Evolutionary conservation across 92 coral and sea anemone species (phyloP), one percentile per base, ranked within the genome.

Genomic region (Anthopleura xanthogrammica): DNA sequence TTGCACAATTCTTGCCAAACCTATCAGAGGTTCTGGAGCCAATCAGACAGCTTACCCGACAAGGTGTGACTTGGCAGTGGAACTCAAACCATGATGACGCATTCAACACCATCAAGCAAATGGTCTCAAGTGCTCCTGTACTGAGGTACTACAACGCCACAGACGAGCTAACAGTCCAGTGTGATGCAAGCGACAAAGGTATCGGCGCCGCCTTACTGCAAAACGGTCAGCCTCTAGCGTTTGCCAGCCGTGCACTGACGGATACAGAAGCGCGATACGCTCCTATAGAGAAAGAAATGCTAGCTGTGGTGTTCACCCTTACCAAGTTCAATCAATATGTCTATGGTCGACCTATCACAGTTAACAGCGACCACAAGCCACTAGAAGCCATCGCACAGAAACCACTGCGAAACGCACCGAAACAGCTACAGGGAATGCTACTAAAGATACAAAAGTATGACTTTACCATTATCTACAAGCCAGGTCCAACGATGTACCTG

Each of bases 341-440:
- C 58, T 54, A 54, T 4, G 58, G 58, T 13, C 13, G 58, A 13
- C 58, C 12, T 1, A 12, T 54, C 2, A 54, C 58, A 54, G 58
- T 54, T 11, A 54, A 54, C 58, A 54, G 58, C 9, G 58, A 11
- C 58, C 54, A 50, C 54, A 50, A 50, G 11, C 54, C 54, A 11
- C 54, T 50, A 11, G 54, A 50, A 50, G 54, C 54, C 54, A 50
- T 50, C 75, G 42, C 83, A 5, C 57, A 57, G 77, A 80, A 80
- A 42, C 83, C 83, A 19, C 77, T 80, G 42, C 54, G 83, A 46
- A 80, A 56, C 29, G 83, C 83, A 16, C 83, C 75, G 8, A 80
- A 80, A 5, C 83, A 77, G 6, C 83, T 80, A 6, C 75, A 80
- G 83, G 83, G 83, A 5, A 80, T 80, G 83, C 83, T 80, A 4